Evolutionary conservation across 2,888 invertebrate genomes (phyloP).

Genomic region (Drosophila longiperda): DNA sequence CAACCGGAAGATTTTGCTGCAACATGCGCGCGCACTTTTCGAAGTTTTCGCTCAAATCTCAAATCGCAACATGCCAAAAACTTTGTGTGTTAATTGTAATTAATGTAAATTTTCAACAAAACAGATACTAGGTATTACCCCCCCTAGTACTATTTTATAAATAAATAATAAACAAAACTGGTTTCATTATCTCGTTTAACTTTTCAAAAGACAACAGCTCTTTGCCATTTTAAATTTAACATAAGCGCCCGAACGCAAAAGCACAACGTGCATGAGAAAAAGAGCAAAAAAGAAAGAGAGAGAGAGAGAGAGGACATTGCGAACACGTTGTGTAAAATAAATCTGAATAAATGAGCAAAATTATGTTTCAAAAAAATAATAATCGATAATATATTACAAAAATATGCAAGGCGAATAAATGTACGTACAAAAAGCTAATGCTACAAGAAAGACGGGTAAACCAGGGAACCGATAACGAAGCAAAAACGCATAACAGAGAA

Average conservation of each 20-base stretch:
- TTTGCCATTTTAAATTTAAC: constrained; percentile 31
- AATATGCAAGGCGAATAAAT: too few species aligned
- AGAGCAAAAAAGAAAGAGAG: constrained; percentile 6
- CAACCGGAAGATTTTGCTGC: background rate
- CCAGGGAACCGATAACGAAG: constrained; percentile 20
- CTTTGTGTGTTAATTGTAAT: background rate
- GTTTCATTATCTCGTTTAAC: constrained; percentile 25
- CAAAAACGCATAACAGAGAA: constrained; percentile 46
- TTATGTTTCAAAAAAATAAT: constrained; percentile 1
- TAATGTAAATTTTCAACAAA: constrained; percentile 13
- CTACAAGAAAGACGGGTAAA: background rate
- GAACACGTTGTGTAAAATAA: constrained; percentile 36
- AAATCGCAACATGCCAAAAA: background rate
- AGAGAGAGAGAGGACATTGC: constrained; percentile 6
- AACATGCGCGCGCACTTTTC: background rate
- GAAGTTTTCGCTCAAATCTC: background rate
- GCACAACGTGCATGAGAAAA: constrained; percentile 11
- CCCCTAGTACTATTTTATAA: constrained; percentile 32
- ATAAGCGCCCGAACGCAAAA: constrained; percentile 12
- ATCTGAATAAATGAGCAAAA: constrained; percentile 28
- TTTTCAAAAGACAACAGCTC: constrained; percentile 14
- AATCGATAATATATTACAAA: too few species aligned
- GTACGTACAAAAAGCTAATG: background rate
- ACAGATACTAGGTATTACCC: constrained; percentile 27
- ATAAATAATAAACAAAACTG: constrained; percentile 33